Conservation (phyloP, 2,888 invertebrate genomes). For the Augiades crinisus region DNA sequence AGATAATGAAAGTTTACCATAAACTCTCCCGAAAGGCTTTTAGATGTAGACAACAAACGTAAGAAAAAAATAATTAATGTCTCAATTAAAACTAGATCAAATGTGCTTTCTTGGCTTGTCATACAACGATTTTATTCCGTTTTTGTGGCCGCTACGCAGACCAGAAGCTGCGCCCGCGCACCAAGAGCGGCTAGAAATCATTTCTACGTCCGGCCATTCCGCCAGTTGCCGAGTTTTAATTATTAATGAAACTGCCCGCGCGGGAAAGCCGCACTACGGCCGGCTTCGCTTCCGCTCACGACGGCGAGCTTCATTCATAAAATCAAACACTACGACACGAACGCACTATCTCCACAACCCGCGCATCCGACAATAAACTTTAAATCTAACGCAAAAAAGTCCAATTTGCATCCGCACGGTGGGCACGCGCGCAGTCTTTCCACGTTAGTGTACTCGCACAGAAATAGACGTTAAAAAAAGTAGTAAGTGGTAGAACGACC, state of each 20-base stretch:
- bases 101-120: conserved; percentile 16
- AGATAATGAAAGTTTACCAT: background rate
- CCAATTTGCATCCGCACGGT: conserved; percentile 26
- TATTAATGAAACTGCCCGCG: conserved; percentile 78
- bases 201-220: conserved; percentile 77
- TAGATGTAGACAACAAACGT: no score
- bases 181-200: conserved; percentile 72
- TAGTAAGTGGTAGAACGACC: conserved; percentile 61
- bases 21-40: no score
- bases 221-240: conserved; percentile 75
- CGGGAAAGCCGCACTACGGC: conserved; percentile 79
- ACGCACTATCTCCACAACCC: conserved; percentile 41
- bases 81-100: conserved; percentile 10
- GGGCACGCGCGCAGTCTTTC: conserved; percentile 40
- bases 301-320: conserved; percentile 80
- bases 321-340: conserved; percentile 44
- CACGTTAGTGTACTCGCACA: conserved; percentile 44
- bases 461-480: conserved; percentile 75
- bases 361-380: conserved; percentile 45
- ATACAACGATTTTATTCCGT: conserved; percentile 7
- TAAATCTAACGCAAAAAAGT: conserved; percentile 44
- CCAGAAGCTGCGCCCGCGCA: conserved; percentile 53
- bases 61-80: background rate
- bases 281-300: conserved; percentile 77
- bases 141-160: conserved; percentile 29